Base-by-base conservation (phyloP, 64 coral and sea anemone species). In the Platygyra sinensis region DNA sequence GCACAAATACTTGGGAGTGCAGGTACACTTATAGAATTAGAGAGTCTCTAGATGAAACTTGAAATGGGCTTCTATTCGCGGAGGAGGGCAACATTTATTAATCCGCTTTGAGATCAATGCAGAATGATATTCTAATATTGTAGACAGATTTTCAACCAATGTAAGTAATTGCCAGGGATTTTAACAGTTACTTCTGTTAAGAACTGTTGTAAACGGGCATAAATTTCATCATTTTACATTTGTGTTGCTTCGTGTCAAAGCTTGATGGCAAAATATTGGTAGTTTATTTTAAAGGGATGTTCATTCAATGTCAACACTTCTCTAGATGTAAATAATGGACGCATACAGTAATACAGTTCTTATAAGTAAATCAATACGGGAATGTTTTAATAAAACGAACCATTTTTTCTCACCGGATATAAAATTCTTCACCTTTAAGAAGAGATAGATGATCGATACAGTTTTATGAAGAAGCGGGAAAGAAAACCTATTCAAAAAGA, bases 311-410 rank as follows among this genome's bases (percentile, higher is more conserved):
- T 28, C 7, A 50, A 27, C 12, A 22, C n/a, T 18, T 3, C 51
- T n/a, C 15, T n/a, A 30, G 28, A 28, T 29, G 20, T 54, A 25
- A 55, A 54, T 24, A 36, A 31, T 79, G 13, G 49, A 27, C 11
- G 12, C 42, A 39, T 42, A 83, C 54, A 50, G 24, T 29, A 12
- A 51, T 39, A 49, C 29, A 30, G 80, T 9, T 62, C 33, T 31
- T 83, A 51, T 83, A 62, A 39, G 25, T 39, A 65, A 36, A 64
- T 50, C 17, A 60, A 63, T 63, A 72, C 22, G 81, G 64, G 19
- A 71, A 64, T 36, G 11, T 63, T 46, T 71, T n/a, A 77, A 77
- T 77, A 77, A 77, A 83, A 83, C 29, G 18, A 16, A 46, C 50
- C 31, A 36, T 22, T 77, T 22, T 46, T 38, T 42, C 2, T 83